These are phyloP conservation scores for Oenanthe melanoleuca DNA, from an alignment of 2,113 vertebrate genomes.

Conservation along the genomic window DNA sequence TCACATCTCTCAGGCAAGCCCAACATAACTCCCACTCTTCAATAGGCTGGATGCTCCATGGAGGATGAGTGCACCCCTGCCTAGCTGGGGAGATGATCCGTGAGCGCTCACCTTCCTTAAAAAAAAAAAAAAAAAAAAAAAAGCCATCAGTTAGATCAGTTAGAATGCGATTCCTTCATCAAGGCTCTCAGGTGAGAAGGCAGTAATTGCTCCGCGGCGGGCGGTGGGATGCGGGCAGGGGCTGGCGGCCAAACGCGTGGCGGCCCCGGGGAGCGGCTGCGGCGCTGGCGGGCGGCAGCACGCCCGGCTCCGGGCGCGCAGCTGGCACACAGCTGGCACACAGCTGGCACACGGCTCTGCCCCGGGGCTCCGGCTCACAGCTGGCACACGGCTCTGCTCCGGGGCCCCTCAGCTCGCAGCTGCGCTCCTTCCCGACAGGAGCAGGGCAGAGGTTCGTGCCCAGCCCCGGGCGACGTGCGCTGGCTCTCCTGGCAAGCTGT, in stretches of 20 bases:
- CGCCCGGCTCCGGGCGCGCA: not conserved
- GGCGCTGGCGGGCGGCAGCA: rapidly evolving
- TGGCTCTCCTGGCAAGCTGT: not conserved
- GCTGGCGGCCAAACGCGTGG: not conserved
- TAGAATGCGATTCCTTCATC: not conserved
- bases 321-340: not conserved
- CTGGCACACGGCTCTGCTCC: not conserved
- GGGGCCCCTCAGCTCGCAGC: not conserved
- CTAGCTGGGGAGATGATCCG: not conserved
- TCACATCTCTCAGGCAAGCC: not conserved
- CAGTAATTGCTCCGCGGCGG: not conserved
- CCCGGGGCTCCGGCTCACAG: not conserved
- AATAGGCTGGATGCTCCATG: not conserved
- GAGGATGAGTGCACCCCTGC: not conserved
- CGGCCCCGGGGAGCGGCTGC: not conserved
- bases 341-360: not conserved
- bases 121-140: no score
- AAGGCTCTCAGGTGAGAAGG: not conserved
- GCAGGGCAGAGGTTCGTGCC: not conserved
- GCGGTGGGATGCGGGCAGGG: not conserved
- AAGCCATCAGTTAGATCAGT: not conserved
- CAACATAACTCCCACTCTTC: not conserved
- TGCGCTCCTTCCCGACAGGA: not conserved
- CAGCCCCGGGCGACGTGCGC: not conserved
- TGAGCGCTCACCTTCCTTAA: not conserved